phyloP scores from a whole-genome alignment of 1,140 invertebrate species.

The Diachasmimorpha longicaudata region DNA sequence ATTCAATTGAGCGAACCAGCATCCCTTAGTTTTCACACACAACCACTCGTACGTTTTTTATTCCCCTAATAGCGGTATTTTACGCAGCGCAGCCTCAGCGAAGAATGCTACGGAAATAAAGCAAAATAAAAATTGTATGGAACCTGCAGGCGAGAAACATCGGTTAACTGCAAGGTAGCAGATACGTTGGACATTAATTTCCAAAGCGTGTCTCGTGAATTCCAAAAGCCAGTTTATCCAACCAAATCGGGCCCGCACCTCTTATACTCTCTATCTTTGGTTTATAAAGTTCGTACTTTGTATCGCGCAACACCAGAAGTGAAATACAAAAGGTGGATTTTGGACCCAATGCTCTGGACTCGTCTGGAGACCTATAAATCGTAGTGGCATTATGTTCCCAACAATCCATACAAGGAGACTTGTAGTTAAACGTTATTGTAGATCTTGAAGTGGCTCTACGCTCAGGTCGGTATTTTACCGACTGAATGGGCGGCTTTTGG shows the following conservation, averaged over 20 bases:
- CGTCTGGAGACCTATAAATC: slow-evolving; percentile 27
- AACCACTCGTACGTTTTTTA: not conserved
- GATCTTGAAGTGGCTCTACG: too few species aligned
- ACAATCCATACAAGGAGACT: slow-evolving; percentile 11
- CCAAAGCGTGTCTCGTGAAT: slow-evolving; percentile 13
- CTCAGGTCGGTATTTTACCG: too few species aligned
- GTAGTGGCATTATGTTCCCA: slow-evolving; percentile 18
- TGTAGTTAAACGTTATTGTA: not conserved
- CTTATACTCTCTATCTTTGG: not conserved
- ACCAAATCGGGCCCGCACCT: slow-evolving; percentile 14
- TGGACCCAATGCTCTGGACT: slow-evolving; percentile 1
- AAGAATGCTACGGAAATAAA: slow-evolving; percentile 6
- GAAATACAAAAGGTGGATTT: slow-evolving; percentile 7
- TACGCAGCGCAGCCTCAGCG: not conserved
- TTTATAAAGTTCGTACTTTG: slow-evolving; percentile 8
- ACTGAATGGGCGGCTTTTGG: too few species aligned
- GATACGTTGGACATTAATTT: slow-evolving; percentile 18
- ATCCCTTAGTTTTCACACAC: not conserved
- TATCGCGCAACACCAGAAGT: not conserved
- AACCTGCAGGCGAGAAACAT: not conserved
- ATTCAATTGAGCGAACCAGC: not conserved
- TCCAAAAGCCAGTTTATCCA: not conserved
- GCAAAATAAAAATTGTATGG: slow-evolving; percentile 6
- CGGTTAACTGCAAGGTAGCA: not conserved
- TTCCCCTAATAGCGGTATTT: slow-evolving; percentile 8